Evolutionary conservation across 2,888 invertebrate genomes (phyloP).

Genomic region (Epinotia ramella): DNA sequence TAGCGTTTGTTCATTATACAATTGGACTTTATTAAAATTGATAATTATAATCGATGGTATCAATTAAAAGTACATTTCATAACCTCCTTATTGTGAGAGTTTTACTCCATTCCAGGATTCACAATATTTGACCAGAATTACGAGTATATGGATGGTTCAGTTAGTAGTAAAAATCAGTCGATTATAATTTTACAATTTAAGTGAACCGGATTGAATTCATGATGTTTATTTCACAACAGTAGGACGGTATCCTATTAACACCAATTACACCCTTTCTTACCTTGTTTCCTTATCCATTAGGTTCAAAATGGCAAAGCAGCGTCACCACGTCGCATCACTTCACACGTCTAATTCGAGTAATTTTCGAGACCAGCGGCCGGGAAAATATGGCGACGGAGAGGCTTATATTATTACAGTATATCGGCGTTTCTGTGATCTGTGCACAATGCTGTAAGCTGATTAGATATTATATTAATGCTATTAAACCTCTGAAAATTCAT

Average conservation of each 20-base stretch:
- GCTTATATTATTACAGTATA: constrained; percentile 69
- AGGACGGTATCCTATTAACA: not conserved
- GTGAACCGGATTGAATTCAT: not conserved
- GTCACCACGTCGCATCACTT: constrained; percentile 50
- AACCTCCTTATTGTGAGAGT: too few species aligned
- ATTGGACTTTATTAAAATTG: too few species aligned
- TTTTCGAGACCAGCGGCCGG: constrained; percentile 71
- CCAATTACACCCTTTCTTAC: not conserved
- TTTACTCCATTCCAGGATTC: too few species aligned
- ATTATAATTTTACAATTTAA: too few species aligned
- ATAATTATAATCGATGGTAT: too few species aligned
- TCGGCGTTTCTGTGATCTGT: constrained; percentile 25
- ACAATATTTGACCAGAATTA: too few species aligned
- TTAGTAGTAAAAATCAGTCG: too few species aligned
- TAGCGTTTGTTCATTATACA: too few species aligned
- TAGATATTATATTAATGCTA: constrained; percentile 24
- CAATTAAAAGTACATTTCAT: too few species aligned
- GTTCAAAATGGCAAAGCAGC: constrained; percentile 15
- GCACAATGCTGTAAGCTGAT: constrained; percentile 35
- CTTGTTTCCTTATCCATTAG: not conserved
- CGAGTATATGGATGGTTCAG: too few species aligned
- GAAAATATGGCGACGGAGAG: constrained; percentile 72
- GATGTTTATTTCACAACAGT: not conserved
- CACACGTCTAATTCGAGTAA: constrained; percentile 69
- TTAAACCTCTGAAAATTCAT: not conserved